Conservation (phyloP, 1,140 invertebrate species). For the Neodiprion fabricii region DNA sequence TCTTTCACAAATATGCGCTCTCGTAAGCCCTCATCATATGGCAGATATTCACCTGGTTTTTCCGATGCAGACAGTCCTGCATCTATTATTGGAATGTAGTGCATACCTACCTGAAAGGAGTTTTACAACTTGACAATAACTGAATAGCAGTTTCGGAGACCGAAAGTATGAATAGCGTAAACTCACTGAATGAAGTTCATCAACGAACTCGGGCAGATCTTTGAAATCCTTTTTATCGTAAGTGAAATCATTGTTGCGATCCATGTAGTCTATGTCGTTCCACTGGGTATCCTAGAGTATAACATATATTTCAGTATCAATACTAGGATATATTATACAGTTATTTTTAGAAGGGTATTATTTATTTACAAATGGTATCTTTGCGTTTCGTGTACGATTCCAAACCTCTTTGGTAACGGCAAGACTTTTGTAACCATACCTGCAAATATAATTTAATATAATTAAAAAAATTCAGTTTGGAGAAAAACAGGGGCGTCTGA, state of each 20-base stretch:
- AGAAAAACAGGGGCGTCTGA: too few species aligned
- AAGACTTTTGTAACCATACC: slow-evolving; percentile 75
- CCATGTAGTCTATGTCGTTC: slow-evolving; percentile 94
- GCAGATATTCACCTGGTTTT: slow-evolving; percentile 69
- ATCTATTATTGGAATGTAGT: slow-evolving; percentile 79
- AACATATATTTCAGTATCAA: slow-evolving; percentile 21
- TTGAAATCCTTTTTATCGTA: slow-evolving; percentile 72
- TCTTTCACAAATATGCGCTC: slow-evolving; percentile 79
- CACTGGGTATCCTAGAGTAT: slow-evolving; percentile 75
- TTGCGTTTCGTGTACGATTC: slow-evolving; percentile 72
- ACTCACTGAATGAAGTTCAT: slow-evolving; percentile 69
- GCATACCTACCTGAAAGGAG: slow-evolving; percentile 69
- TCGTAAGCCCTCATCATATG: slow-evolving; percentile 77
- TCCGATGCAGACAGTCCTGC: slow-evolving; percentile 76
- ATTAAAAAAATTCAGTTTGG: slow-evolving; percentile 9
- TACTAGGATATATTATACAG: not conserved
- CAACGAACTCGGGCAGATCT: slow-evolving; percentile 77
- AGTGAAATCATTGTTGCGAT: slow-evolving; percentile 84
- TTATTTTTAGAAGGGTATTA: slow-evolving; percentile 32
- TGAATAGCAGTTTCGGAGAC: slow-evolving; percentile 17
- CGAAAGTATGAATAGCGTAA: not conserved
- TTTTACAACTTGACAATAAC: slow-evolving; percentile 14
- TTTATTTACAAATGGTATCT: slow-evolving; percentile 78
- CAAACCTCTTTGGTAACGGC: slow-evolving; percentile 73
- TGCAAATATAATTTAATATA: slow-evolving; percentile 42